Evolutionary conservation across 2,888 invertebrate species (phyloP), one percentile per base, ranked within the genome.

Genomic region (Ypsolopha sequella): DNA sequence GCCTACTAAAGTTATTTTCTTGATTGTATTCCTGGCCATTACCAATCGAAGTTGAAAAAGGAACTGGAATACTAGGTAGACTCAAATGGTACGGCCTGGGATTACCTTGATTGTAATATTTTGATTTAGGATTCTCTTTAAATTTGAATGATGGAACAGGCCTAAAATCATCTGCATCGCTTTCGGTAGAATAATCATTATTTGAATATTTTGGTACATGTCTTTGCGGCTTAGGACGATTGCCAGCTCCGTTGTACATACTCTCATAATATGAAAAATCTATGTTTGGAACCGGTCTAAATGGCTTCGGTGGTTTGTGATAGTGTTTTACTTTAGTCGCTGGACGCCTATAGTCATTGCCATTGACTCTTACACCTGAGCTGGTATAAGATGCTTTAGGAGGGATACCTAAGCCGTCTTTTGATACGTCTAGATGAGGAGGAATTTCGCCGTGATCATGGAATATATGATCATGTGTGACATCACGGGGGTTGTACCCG

Each of bases 371-470:
- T 41, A 81, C 53, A 10, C 82, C 85, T 52, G 81, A 76, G 51
- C 70, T 79, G 45, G 77, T 76, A 52, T 84, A 84, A 0, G 80
- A 76, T 41, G 72, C 62, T 66, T 75, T 78, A 0, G 85, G 79
- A 41, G 80, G 77, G 33, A 63, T 63, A 35, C 70, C 61, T 54
- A 84, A 62, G 35, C 68, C 59, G 7, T 77, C 76, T 53, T 74
- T 80, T 9, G 68, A 69, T 47, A 85, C 62, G 56, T 82, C 80
- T 8, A 74, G 55, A 55, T 73, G 70, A 1, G 76, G 54, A 14
- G 85, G 72, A 47, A 86, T 68, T 66, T 87, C 87, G 10, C 87
- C 87, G 50, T 87, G 87, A 56, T 87, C 87, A 56, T 87, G 87
- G 60, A 82, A 81, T 52, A 82, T 72, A 55, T 87, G 87, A 56